phyloP scores from a whole-genome alignment of 1,140 invertebrate species.

The Neotoxoptera formosana region DNA sequence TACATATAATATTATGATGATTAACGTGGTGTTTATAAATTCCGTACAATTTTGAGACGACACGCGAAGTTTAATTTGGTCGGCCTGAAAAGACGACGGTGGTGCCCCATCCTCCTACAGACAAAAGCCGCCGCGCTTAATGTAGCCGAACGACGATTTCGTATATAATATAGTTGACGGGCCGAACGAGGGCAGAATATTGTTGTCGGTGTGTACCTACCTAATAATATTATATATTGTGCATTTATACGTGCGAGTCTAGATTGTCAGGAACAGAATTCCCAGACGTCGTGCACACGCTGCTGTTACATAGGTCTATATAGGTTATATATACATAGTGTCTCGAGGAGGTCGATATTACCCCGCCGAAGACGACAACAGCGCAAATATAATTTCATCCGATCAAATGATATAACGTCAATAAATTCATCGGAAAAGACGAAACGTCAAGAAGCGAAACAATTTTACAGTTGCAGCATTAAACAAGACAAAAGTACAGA shows the following conservation, averaged over 20 bases:
- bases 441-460: not conserved
- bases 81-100: not conserved
- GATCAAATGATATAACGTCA: not conserved
- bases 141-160: not conserved
- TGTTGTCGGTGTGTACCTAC: not conserved
- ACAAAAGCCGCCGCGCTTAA: not conserved
- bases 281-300: not conserved
- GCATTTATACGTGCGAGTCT: not conserved
- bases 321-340: not conserved
- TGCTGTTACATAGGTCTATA: not conserved
- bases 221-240: not conserved
- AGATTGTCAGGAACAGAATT: not conserved
- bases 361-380: not conserved
- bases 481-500: not conserved
- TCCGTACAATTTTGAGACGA: not conserved
- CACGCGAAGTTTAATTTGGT: conserved; percentile 6
- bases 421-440: not conserved
- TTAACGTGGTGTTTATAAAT: not conserved
- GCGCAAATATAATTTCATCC: not conserved
- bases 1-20: not conserved
- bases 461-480: not conserved
- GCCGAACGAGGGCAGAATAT: not conserved
- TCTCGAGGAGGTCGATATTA: not conserved
- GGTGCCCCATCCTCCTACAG: not conserved
- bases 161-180: not conserved